These are phyloP conservation scores for Lamprotornis superbus DNA, from an alignment of 2,113 vertebrate genomes.

Conservation along the genomic window DNA sequence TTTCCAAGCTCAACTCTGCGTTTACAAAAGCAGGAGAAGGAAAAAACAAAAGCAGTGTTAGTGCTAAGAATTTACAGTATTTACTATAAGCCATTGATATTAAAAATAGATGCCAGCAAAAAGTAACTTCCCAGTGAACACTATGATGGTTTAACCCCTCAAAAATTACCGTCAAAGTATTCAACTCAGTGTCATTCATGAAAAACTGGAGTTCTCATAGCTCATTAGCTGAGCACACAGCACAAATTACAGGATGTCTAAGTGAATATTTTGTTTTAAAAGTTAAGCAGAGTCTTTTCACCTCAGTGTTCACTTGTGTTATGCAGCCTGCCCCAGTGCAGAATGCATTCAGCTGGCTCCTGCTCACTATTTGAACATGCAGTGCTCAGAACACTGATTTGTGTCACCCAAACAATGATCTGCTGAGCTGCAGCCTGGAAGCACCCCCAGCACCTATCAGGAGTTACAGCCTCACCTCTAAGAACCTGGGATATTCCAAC, in stretches of 20 bases:
- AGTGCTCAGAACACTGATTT: not conserved
- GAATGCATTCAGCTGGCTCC: not conserved
- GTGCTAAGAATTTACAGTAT: not conserved
- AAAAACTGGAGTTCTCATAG: not conserved
- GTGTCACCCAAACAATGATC: not conserved
- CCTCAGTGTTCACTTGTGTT: not conserved
- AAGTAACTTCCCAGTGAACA: not conserved
- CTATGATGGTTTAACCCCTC: not conserved
- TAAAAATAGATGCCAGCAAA: not conserved
- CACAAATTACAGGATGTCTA: not conserved
- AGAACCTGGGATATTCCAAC: not conserved
- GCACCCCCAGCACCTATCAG: not conserved
- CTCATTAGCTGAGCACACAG: not conserved
- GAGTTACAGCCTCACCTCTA: not conserved
- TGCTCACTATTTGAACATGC: not conserved
- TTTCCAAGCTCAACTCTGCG: constrained; percentile 94
- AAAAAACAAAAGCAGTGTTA: not conserved
- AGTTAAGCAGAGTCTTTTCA: not conserved
- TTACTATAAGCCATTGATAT: not conserved
- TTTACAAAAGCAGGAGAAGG: not conserved
- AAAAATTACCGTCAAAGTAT: not conserved
- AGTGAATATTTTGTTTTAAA: not conserved
- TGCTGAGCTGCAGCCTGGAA: not conserved
- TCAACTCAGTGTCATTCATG: not conserved
- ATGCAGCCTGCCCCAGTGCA: not conserved